Evolutionary conservation across 2,888 invertebrate species (phyloP).

Genomic region (Stenoptilia bipunctidactyla): DNA sequence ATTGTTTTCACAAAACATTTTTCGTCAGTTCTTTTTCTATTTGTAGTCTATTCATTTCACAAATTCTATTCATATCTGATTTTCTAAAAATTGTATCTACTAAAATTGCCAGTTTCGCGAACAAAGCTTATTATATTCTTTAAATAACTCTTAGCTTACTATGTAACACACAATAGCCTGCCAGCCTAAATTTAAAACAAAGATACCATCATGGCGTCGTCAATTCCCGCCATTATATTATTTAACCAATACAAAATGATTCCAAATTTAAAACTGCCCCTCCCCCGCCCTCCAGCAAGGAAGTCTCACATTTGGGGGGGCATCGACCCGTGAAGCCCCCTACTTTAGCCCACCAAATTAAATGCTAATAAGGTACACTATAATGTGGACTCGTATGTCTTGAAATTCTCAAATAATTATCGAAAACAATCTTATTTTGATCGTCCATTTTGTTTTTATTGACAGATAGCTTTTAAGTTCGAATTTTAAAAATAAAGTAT

Average conservation of each 20-base stretch:
- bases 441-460: no score
- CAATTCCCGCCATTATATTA: background rate
- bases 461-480: no score
- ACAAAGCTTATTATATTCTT: no score
- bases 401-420: conserved; percentile 14
- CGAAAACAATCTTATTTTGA: no score
- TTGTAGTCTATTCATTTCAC: no score
- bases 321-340: conserved; percentile 62
- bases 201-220: background rate
- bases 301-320: conserved; percentile 62
- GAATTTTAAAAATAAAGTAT: conserved; percentile 9
- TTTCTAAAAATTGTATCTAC: no score
- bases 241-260: conserved; percentile 32
- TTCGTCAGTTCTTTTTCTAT: no score
- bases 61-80: no score
- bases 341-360: conserved; percentile 55
- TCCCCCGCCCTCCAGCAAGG: conserved; percentile 51
- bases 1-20: no score
- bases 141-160: no score
- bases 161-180: no score
- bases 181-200: background rate
- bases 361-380: conserved; percentile 60
- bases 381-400: conserved; percentile 36
- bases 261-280: conserved; percentile 35
- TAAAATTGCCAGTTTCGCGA: no score